Conservation (phyloP, 2,888 invertebrate genomes). For the Pachycephus smyrnensis region DNA sequence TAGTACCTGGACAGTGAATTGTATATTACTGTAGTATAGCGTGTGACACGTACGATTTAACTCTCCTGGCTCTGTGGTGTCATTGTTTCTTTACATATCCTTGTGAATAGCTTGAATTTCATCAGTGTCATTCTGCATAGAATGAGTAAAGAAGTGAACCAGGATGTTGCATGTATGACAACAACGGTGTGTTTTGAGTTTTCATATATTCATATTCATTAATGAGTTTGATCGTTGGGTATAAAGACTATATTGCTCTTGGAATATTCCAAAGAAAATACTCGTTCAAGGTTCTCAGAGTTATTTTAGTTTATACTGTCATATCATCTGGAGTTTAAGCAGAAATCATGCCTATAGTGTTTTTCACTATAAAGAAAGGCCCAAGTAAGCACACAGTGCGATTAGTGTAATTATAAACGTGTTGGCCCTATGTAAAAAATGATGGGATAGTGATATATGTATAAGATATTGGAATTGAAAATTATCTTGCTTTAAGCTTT, state of each 20-base stretch:
- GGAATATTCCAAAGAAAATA: neutral
- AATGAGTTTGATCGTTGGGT: neutral
- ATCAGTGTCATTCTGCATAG: neutral
- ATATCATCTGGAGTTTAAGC: neutral
- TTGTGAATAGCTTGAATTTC: neutral
- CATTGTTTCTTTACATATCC: neutral
- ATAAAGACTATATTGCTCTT: no score
- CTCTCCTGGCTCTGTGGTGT: neutral
- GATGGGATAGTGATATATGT: neutral
- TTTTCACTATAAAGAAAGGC: neutral
- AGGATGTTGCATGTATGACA: neutral
- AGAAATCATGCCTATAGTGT: neutral
- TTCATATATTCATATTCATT: neutral
- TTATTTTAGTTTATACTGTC: neutral
- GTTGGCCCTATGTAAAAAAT: neutral
- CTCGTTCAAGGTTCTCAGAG: neutral
- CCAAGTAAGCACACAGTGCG: no score
- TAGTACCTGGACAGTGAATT: no score
- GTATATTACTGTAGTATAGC: no score
- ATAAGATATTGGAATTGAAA: neutral
- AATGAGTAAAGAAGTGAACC: neutral
- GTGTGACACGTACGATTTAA: neutral
- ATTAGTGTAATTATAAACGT: neutral
- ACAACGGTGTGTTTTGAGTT: neutral
- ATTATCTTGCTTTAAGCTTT: neutral